Conservation (phyloP, 1,140 invertebrate species). For the Chlorops oryzae region DNA sequence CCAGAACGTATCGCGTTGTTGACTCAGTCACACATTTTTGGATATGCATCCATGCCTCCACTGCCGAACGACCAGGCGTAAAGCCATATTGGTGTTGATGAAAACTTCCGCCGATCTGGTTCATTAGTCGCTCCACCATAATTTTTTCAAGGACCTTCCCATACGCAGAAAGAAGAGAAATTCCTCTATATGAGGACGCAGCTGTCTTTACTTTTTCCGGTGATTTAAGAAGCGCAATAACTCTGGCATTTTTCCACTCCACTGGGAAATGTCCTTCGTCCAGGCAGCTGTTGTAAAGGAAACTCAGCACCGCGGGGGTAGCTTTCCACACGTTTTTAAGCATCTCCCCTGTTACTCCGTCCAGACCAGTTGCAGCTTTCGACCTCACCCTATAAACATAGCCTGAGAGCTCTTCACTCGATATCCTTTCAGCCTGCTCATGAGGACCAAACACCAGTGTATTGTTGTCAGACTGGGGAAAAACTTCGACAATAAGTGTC, state of each 20-base stretch:
- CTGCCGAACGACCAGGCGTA: too few species aligned
- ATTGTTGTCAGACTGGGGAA: background rate
- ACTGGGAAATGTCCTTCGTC: background rate
- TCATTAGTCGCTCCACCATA: constrained; percentile 16
- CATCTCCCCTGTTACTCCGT: constrained; percentile 7
- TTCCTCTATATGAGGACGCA: constrained; percentile 28
- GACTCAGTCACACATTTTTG: too few species aligned
- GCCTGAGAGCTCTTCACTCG: background rate
- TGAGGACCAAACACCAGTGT: background rate
- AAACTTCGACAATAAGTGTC: background rate
- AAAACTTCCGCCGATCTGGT: too few species aligned
- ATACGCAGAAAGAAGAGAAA: constrained; percentile 24
- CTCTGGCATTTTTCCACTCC: constrained; percentile 21
- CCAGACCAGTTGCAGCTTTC: background rate
- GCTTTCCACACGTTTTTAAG: constrained; percentile 7
- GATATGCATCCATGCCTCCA: too few species aligned
- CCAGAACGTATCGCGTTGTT: too few species aligned
- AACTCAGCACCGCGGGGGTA: background rate
- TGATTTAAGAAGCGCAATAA: constrained; percentile 25
- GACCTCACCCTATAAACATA: background rate
- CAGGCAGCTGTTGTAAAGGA: background rate
- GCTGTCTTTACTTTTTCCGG: background rate
- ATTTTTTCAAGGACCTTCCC: constrained; percentile 31
- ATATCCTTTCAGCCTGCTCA: background rate
- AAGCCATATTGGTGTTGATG: too few species aligned